A percentile compares a stretch with the other conserved stretches of the same genome.
Conservation (phyloP, 2,888 invertebrate species). For the Dromius quadrimaculatus region DNA sequence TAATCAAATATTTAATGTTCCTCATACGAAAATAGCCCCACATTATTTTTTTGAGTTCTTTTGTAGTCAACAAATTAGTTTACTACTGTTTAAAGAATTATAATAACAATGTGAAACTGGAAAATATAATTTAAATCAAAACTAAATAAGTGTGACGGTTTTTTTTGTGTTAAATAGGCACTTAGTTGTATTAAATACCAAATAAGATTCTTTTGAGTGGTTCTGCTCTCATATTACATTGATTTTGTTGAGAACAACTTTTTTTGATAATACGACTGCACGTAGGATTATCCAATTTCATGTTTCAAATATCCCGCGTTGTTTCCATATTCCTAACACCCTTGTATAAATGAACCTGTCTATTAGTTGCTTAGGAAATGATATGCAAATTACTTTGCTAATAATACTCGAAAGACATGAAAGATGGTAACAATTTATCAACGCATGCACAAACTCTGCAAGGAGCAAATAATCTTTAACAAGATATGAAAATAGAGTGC, state of each 20-base stretch:
- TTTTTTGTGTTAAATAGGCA: conserved; percentile 22
- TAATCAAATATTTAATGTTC: neutral
- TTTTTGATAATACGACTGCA: neutral
- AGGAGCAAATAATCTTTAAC: no score
- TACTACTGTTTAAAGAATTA: neutral
- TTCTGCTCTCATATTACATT: conserved; percentile 24
- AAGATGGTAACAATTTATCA: conserved; percentile 48
- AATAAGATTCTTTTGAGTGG: conserved; percentile 22
- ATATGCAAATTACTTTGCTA: conserved; percentile 46
- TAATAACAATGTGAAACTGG: neutral
- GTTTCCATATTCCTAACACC: conserved; percentile 12
- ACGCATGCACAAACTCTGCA: conserved; percentile 3
- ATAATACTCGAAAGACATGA: conserved; percentile 47
- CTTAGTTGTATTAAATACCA: conserved; percentile 14
- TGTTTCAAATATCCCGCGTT: neutral
- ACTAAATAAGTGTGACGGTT: conserved; percentile 40
- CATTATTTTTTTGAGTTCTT: neutral
- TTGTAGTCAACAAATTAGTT: neutral
- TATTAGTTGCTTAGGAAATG: conserved; percentile 22
- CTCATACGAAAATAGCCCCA: no score
- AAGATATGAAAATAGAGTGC: no score
- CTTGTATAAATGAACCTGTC: conserved; percentile 42
- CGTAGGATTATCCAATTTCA: neutral
- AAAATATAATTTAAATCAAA: conserved; percentile 44
- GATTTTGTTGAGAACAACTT: neutral